Base-by-base conservation (phyloP, 2,888 invertebrate species). In the Rhamnusium bicolor region DNA sequence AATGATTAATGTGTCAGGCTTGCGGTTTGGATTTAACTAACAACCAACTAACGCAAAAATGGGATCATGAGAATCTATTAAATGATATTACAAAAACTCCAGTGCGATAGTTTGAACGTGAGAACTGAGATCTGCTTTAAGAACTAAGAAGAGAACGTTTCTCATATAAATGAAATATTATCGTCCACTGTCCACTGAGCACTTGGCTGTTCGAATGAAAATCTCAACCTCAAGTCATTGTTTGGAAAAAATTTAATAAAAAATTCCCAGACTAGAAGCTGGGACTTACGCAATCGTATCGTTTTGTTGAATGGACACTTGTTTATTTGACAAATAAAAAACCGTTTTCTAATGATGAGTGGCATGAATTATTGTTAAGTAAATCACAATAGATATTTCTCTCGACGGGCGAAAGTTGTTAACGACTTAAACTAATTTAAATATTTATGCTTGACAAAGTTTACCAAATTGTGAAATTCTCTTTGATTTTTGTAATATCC, bases 381-480 rank as follows among this genome's bases (percentile, higher is more conserved):
- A 54, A 62, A 70, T 54, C 60, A 63, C 70, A 70, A 70, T 62
- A 12, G 69, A 51, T 40, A 70, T 54, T 62, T 70, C 61, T 69
- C 46, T 54, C 27, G 29, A 12, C 58, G 21, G 71, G 75, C 71
- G 76, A 76, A 76, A 76, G 76, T 73, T 69, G 69, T 29, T 49
- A 70, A 68, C 65, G 29, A 53, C 29, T 75, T 65, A 71, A 73
- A 66, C 71, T 78, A 79, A 80, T 80, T 80, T 80, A 74, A 80
- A 80, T 80, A 78, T 76, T 80, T 67, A 77, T 79, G 79, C 78
- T 79, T 74, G 76, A 73, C 72, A 56, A 72, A 46, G 69, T 75
- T 19, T 74, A 78, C 75, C 73, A 73, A 76, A 80, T 80, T 80
- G 80, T 78, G 80, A 80, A 80, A 80, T 79, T 79, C 46, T 49